These are phyloP conservation scores for Molossus alvarezi DNA, from an alignment of 2,797 vertebrate genomes.

Conservation along the genomic window DNA sequence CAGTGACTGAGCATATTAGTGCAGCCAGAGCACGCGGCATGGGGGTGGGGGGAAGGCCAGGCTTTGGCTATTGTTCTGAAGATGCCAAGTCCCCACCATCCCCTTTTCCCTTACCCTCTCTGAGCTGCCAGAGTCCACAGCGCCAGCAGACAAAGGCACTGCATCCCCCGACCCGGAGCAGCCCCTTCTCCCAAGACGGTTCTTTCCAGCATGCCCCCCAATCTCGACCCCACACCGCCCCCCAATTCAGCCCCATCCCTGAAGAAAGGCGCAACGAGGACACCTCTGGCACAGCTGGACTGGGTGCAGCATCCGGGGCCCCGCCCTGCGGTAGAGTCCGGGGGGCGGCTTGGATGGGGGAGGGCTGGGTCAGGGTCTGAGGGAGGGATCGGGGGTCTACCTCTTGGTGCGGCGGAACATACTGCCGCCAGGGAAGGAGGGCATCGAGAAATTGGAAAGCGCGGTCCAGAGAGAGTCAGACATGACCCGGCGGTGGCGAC, in stretches of 20 bases:
- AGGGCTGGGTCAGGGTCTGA: constrained; percentile 35
- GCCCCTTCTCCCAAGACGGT: neutral
- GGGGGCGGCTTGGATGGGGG: neutral
- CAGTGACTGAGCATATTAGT: constrained; percentile 82
- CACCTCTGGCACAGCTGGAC: constrained; percentile 82
- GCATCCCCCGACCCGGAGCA: neutral
- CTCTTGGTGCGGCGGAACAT: constrained; percentile 97
- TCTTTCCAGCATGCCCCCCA: neutral
- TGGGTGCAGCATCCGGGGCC: constrained; percentile 75
- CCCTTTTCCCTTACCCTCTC: constrained; percentile 58
- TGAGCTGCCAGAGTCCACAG: constrained; percentile 32
- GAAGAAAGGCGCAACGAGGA: constrained; percentile 37
- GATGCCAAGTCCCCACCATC: constrained; percentile 78
- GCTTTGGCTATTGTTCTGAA: constrained; percentile 86
- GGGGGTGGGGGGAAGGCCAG: constrained; percentile 64
- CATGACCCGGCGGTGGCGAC: constrained; percentile 89
- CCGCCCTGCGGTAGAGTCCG: constrained; percentile 81
- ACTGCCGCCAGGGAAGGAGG: constrained; percentile 91
- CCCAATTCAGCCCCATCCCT: neutral
- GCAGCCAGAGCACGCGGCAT: constrained; percentile 51
- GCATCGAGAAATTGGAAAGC: constrained; percentile 91
- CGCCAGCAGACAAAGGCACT: constrained; percentile 82
- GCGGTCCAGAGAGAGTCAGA: constrained; percentile 89
- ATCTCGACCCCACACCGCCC: neutral
- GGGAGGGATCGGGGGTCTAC: constrained; percentile 88